Evolutionary conservation across 2,797 vertebrate species (phyloP), one percentile per base, ranked within the genome.

Genomic region (Eremophila alpestris): DNA sequence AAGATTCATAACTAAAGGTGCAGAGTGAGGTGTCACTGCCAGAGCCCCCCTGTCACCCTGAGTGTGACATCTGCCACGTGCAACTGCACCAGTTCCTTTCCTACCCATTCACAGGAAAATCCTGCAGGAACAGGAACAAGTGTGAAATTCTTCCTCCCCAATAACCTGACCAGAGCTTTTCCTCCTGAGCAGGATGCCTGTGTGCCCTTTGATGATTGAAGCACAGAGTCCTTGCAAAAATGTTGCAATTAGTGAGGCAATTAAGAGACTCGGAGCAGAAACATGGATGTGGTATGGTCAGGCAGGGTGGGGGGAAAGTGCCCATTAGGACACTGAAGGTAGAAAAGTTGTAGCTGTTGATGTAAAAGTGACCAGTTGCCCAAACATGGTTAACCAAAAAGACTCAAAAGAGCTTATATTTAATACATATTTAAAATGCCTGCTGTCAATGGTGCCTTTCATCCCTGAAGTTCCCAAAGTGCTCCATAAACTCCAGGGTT

Each of bases 381-480:
- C 46, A 83, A 93, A 73, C 84, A 59, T 65, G 87, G 94, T 95
- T 95, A 97, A 96, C 90, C 94, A 91, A 46, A 93, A 88, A 64
- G 59, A 77, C 89, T 75, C 54, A 1, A 67, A 82, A 87, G 89
- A 80, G 84, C 56, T 86, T 90, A 52, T 77, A 73, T 89, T 94
- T 91, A 94, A 94, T 92, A 87, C 48, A 68, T 64, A 52, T 21
- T 92, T 92, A 54, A 94, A 92, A 90, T 29, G 60, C 51, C 71
- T 79, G 11, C 2, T 71, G 67, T 93, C 93, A 94, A 87, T 94
- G 79, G 92, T 75, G 78, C 85, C 91, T 96, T 95, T 95, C 91
- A 93, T 67, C 78, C 90, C 54, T 29, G 8, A 55, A 49, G 76
- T 49, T 75, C 73, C 81, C 64, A 9, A 83, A 89, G 90, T 88